Percentiles rank a stretch among this genome's conserved stretches.
phyloP scores from a whole-genome alignment of 2,888 invertebrate genomes.

The Tridacna gigas region DNA sequence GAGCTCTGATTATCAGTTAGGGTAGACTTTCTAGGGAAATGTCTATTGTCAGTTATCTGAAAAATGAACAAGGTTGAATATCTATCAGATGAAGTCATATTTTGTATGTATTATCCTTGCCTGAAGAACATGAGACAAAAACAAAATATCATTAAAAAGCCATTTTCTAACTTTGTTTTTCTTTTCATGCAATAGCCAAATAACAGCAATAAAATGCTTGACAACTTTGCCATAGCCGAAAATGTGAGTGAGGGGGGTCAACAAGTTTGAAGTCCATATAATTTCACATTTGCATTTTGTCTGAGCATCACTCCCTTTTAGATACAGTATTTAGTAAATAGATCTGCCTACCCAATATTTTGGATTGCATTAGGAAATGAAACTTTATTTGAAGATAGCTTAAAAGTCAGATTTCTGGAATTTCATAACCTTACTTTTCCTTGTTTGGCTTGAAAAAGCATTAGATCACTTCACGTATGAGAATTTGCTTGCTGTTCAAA shows the following conservation, averaged over 20 bases:
- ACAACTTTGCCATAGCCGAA: constrained; percentile 53
- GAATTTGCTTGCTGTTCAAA: constrained; percentile 21
- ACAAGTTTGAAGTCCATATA: constrained; percentile 35
- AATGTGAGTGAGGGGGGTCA: constrained; percentile 45
- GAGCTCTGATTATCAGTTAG: too few relatives aligned
- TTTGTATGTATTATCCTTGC: too few relatives aligned
- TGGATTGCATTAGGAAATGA: neutral
- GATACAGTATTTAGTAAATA: neutral
- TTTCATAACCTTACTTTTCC: neutral
- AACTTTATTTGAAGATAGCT: neutral
- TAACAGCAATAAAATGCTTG: constrained; percentile 42
- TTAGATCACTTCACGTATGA: constrained; percentile 11
- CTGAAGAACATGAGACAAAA: too few relatives aligned
- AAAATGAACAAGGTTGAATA: too few relatives aligned
- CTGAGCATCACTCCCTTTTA: constrained; percentile 19
- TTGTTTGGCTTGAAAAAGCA: constrained; percentile 16
- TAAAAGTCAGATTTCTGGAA: neutral
- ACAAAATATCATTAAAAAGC: too few relatives aligned
- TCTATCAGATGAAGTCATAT: too few relatives aligned
- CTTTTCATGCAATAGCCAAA: constrained; percentile 34
- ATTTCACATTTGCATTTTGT: constrained; percentile 19
- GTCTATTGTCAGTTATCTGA: too few relatives aligned
- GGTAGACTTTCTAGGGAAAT: too few relatives aligned
- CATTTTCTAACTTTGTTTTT: constrained; percentile 7
- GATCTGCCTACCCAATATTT: neutral